These are phyloP conservation scores for Choreutis nemorana DNA, from an alignment of 2,888 invertebrate species.

Conservation along the genomic window DNA sequence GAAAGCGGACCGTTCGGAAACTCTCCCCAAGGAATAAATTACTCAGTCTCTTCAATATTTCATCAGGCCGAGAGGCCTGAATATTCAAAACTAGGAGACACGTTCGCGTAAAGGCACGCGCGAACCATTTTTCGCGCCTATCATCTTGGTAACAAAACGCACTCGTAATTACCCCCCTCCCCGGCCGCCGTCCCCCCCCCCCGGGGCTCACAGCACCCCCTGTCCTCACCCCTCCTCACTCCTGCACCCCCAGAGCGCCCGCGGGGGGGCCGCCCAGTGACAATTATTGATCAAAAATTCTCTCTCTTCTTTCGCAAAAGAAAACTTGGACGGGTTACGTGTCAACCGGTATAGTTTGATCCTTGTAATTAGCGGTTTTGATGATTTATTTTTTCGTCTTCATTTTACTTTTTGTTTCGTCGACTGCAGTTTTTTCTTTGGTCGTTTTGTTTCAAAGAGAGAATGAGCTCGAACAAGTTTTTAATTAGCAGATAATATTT, in stretches of 20 bases:
- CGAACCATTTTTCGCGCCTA: slow-evolving; percentile 67
- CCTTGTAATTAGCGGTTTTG: slow-evolving; percentile 53
- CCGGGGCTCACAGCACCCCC: too few species aligned
- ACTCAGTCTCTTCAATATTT: slow-evolving; percentile 64
- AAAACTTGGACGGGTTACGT: slow-evolving; percentile 68
- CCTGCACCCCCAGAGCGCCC: slow-evolving; percentile 15
- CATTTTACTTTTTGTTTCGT: slow-evolving; percentile 1
- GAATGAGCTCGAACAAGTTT: too few species aligned
- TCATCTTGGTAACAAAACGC: slow-evolving; percentile 68
- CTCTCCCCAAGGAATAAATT: slow-evolving; percentile 62
- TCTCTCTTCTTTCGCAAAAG: slow-evolving; percentile 70
- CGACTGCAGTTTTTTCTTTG: too few species aligned
- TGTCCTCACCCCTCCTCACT: slow-evolving; percentile 20
- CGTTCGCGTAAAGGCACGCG: slow-evolving; percentile 67
- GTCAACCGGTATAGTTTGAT: slow-evolving; percentile 54
- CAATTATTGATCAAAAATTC: slow-evolving; percentile 76
- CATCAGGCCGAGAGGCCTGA: slow-evolving; percentile 61
- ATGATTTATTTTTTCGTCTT: slow-evolving; percentile 13
- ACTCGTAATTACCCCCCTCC: slow-evolving; percentile 63
- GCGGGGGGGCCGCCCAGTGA: slow-evolving; percentile 65
- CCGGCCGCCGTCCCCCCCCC: slow-evolving; percentile 20
- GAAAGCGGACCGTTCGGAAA: slow-evolving; percentile 55
- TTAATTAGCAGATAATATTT: too few species aligned
- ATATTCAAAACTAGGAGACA: slow-evolving; percentile 66
- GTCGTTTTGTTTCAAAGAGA: too few species aligned